phyloP scores from a whole-genome alignment of 2,888 invertebrate species.

The Clostera curtula region DNA sequence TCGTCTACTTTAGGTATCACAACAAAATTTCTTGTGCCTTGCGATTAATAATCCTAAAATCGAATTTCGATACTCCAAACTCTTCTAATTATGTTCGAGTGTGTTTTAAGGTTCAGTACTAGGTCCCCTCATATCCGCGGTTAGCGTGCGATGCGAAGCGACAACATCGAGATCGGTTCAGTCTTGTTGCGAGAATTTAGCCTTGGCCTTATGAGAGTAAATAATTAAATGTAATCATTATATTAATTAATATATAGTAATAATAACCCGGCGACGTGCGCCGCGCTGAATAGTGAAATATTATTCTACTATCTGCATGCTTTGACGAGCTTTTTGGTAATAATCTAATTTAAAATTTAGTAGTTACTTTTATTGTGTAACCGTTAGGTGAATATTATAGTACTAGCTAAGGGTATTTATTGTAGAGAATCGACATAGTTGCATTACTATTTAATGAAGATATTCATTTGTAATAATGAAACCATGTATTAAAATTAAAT shows the following conservation, averaged over 20 bases:
- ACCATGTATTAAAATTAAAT: slow-evolving; percentile 60
- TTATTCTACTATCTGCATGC: slow-evolving; percentile 73
- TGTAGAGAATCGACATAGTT: slow-evolving; percentile 69
- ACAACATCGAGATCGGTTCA: slow-evolving; percentile 55
- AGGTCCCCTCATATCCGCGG: slow-evolving; percentile 27
- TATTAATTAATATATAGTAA: slow-evolving; percentile 52
- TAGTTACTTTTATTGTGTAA: slow-evolving; percentile 72
- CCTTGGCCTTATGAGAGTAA: slow-evolving; percentile 75
- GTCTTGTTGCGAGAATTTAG: slow-evolving; percentile 74
- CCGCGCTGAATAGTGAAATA: slow-evolving; percentile 67
- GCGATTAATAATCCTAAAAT: slow-evolving; percentile 37
- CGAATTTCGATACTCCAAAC: slow-evolving; percentile 31
- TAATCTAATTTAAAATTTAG: slow-evolving; percentile 72
- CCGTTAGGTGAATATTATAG: slow-evolving; percentile 65
- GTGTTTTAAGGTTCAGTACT: slow-evolving; percentile 23
- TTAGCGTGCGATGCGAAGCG: slow-evolving; percentile 58
- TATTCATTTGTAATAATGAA: slow-evolving; percentile 70
- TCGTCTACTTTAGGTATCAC: slow-evolving; percentile 35
- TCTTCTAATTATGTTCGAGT: slow-evolving; percentile 29
- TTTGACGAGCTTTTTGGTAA: slow-evolving; percentile 76
- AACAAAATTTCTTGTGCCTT: slow-evolving; percentile 69
- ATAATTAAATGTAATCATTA: slow-evolving; percentile 70
- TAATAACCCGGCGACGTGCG: slow-evolving; percentile 51
- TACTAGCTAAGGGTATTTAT: slow-evolving; percentile 73
- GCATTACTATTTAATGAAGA: slow-evolving; percentile 63